Evolutionary conservation across 2,797 vertebrate genomes (phyloP).

Genomic region (Discoglossus pictus): DNA sequence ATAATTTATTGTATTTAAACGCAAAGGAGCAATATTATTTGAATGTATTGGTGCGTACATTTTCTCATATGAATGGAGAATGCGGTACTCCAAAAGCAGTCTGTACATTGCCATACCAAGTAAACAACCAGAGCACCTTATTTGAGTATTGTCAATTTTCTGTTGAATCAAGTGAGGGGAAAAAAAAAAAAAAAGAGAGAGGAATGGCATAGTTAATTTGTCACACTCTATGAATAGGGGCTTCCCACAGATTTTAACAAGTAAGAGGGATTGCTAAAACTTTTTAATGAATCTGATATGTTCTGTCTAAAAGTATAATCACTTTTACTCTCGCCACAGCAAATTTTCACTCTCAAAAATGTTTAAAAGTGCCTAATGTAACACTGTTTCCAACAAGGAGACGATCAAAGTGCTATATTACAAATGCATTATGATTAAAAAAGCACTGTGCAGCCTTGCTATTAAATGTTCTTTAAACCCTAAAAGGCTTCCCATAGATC

Average conservation of each 20-base stretch:
- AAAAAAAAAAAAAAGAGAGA: constrained; percentile 68
- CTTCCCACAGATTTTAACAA: constrained; percentile 80
- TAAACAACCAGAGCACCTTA: constrained; percentile 72
- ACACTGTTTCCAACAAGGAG: constrained; percentile 82
- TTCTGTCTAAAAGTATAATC: constrained; percentile 79
- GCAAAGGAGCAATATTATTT: too few relatives aligned
- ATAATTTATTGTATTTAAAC: constrained; percentile 63
- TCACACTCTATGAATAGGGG: constrained; percentile 71
- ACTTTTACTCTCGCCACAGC: constrained; percentile 81
- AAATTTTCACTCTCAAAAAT: constrained; percentile 83
- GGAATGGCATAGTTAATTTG: constrained; percentile 72
- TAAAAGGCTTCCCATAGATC: constrained; percentile 99
- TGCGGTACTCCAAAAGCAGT: constrained; percentile 16
- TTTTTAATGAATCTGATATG: constrained; percentile 81
- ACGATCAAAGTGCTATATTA: constrained; percentile 86
- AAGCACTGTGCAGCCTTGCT: constrained; percentile 91
- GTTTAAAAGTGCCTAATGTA: constrained; percentile 85
- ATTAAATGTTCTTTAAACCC: constrained; percentile 95
- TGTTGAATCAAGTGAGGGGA: constrained; percentile 45
- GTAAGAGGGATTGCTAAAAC: constrained; percentile 78
- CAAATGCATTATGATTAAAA: constrained; percentile 87
- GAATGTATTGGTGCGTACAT: too few relatives aligned
- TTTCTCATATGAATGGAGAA: too few relatives aligned
- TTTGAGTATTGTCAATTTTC: constrained; percentile 64
- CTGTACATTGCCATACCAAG: constrained; percentile 59